phyloP scores from a whole-genome alignment of 2,113 vertebrate species.

The Ariopsis seemanni region DNA sequence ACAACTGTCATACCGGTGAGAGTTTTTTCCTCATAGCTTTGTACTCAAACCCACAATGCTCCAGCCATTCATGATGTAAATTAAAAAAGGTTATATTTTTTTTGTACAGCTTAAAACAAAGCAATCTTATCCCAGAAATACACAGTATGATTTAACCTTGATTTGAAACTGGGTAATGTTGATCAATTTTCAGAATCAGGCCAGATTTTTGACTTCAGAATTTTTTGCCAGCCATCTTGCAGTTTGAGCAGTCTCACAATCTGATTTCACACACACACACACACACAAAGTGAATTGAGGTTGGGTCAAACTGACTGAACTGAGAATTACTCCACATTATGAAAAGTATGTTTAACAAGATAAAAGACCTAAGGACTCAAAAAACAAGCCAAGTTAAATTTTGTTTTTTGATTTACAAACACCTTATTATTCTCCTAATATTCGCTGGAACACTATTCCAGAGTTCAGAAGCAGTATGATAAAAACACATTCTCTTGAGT shows the following conservation, averaged over 20 bases:
- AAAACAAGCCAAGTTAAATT: neutral
- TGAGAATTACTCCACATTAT: neutral
- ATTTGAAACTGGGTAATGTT: neutral
- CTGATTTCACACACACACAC: neutral
- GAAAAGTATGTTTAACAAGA: neutral
- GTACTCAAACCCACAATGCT: neutral
- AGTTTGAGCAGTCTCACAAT: neutral
- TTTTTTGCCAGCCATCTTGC: no score
- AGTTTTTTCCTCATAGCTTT: neutral
- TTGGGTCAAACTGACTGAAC: neutral
- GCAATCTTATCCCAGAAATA: neutral
- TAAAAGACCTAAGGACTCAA: neutral
- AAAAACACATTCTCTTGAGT: neutral
- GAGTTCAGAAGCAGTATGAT: neutral
- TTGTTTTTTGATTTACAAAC: no score
- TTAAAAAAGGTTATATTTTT: neutral
- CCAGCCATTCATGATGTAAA: no score
- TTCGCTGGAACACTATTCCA: no score
- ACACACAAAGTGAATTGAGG: neutral
- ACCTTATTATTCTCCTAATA: no score
- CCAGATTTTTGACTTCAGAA: neutral
- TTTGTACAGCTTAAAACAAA: neutral
- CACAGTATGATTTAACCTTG: neutral
- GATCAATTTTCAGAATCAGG: neutral
- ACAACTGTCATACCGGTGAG: conserved; percentile 91